A percentile compares a stretch with the other conserved stretches of the same genome.
Evolutionary conservation across 2,888 invertebrate species (phyloP).

Genomic region (Onchidella celtica): DNA sequence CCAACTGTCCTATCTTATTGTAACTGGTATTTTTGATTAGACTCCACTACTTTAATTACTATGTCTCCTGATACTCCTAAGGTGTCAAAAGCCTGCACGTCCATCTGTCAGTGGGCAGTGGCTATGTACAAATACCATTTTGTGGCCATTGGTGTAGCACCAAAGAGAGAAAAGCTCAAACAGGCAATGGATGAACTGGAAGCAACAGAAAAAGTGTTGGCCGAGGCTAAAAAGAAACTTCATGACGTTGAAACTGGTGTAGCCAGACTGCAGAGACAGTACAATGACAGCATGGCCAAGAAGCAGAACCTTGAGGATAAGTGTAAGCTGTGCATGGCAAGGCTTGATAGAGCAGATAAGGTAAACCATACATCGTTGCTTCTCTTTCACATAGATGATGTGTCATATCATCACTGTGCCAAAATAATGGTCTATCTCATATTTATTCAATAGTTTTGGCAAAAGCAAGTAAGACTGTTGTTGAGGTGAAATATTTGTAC

Average conservation of each 20-base stretch:
- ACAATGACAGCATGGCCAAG: conserved; percentile 79
- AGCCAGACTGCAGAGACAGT: conserved; percentile 79
- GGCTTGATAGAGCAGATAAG: conserved; percentile 80
- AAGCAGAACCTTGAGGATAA: conserved; percentile 80
- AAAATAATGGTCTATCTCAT: not conserved
- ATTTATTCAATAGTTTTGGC: not conserved
- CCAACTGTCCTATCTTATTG: no score
- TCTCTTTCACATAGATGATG: not conserved
- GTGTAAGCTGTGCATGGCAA: conserved; percentile 78
- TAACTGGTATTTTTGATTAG: no score
- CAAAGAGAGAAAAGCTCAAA: conserved; percentile 78
- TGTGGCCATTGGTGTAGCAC: conserved; percentile 80
- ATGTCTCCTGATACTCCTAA: no score
- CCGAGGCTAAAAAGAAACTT: conserved; percentile 76
- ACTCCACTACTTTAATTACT: no score
- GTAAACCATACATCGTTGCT: conserved; percentile 58
- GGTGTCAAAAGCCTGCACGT: conserved; percentile 90
- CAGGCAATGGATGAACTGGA: conserved; percentile 78
- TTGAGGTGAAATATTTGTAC: no score
- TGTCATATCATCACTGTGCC: not conserved
- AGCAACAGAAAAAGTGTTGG: conserved; percentile 77
- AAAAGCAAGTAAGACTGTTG: no score
- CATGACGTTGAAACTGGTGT: conserved; percentile 79
- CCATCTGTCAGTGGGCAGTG: conserved; percentile 89
- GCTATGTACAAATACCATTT: conserved; percentile 81